Conservation (phyloP, 2,113 vertebrate genomes). For the Vireo altiloquus region DNA sequence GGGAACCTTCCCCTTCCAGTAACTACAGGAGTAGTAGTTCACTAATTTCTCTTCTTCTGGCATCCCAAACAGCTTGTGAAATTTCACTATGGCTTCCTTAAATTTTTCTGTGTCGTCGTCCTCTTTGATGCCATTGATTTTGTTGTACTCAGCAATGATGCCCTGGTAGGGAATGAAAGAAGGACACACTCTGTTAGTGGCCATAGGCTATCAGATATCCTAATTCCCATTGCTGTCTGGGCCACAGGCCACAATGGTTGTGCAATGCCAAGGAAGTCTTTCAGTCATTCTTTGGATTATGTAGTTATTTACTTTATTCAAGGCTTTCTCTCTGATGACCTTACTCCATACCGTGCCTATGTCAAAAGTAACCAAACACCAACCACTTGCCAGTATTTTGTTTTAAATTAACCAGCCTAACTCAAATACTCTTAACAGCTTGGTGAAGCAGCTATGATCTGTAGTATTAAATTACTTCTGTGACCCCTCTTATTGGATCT, state of each 20-base stretch:
- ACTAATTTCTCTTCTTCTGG: conserved; percentile 97
- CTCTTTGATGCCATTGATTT: conserved; percentile 92
- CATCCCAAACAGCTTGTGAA: conserved; percentile 95
- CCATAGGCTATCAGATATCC: not conserved
- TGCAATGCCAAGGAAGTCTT: not conserved
- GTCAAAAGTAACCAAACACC: not conserved
- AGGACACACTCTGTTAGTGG: not conserved
- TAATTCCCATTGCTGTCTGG: not conserved
- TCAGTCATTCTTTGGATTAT: not conserved
- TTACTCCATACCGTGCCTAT: not conserved
- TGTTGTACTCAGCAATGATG: conserved; percentile 96
- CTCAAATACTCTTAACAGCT: not conserved
- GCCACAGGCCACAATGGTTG: not conserved
- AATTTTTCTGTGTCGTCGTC: conserved; percentile 98
- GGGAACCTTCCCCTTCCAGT: conserved; percentile 96
- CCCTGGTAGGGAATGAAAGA: conserved; percentile 74
- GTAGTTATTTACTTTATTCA: not conserved
- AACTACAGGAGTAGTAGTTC: conserved; percentile 98
- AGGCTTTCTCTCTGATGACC: not conserved
- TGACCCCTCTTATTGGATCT: not conserved
- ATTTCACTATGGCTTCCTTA: conserved; percentile 92
- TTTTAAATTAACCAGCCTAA: not conserved
- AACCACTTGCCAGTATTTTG: not conserved
- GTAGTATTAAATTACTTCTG: not conserved
- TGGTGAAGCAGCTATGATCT: not conserved